Evolutionary conservation across 1,140 invertebrate genomes (phyloP), one percentile per base, ranked within the genome.

Genomic region (Drosophila murphyi): DNA sequence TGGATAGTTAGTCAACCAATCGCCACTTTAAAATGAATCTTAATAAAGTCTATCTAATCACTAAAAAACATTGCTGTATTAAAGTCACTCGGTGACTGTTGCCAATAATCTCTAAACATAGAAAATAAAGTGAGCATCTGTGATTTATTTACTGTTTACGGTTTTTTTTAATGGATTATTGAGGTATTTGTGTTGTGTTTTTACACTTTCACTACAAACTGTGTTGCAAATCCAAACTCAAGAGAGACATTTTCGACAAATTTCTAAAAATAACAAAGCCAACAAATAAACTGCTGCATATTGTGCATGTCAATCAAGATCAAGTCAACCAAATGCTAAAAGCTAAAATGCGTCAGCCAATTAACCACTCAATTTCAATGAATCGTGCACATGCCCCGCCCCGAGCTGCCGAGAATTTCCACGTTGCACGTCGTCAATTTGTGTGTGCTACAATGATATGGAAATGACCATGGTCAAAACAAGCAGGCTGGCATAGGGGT

Each of bases 231-330:
- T 37, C 32, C 45, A 31, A 73, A 41, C 47, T 34, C 7, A 60
- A 68, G n/a, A 45, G 32, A 54, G 56, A 54, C 43, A 67, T 55
- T 56, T 55, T 65, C 43, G 35, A 71, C 52, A 63, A 71, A 54
- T 72, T 56, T 65, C 43, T 37, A 50, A 59, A 50, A 47, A 20
- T 32, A 12, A 68, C 32, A 56, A 56, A 8, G 12, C 1, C 6
- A 55, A 35, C 29, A 32, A 48, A 70, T 35, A 54, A 54, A 59
- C 4, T 65, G 55, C 65, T 70, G 65, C 65, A 69, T 60, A 72
- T 39, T 64, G 37, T 57, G 67, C 61, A 78, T 78, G 72, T 37
- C 73, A 73, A 69, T 78, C 60, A 64, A 65, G 70, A 77, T 77
- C 64, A 74, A 57, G 41, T 34, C 54, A 54, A 47, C n/a, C 12